These are phyloP conservation scores for Hycleus phaleratus DNA, from an alignment of 1,140 invertebrate genomes.

Conservation along the genomic window DNA sequence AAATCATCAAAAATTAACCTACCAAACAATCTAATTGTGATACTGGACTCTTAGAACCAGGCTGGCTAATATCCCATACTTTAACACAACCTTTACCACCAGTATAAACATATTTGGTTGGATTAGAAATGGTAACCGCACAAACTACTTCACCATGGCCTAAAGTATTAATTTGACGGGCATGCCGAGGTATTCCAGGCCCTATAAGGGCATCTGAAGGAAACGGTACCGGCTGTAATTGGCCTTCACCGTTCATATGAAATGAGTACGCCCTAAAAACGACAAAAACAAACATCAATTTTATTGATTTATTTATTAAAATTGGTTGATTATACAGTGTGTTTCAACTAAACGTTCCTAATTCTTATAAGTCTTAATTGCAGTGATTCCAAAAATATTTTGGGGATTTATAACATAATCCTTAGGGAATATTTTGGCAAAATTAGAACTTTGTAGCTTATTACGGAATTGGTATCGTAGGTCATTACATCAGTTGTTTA, in stretches of 20 bases:
- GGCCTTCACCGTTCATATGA: slow-evolving; percentile 82
- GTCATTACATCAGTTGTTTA: no score
- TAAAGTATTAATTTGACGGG: slow-evolving; percentile 82
- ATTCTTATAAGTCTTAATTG: no score
- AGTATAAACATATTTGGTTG: slow-evolving; percentile 69
- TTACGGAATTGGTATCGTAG: no score
- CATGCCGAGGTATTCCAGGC: slow-evolving; percentile 89
- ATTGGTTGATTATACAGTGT: slow-evolving; percentile 43
- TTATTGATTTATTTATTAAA: neutral
- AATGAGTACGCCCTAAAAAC: slow-evolving; percentile 83
- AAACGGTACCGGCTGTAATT: slow-evolving; percentile 88
- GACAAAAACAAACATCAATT: neutral
- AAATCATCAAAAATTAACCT: neutral
- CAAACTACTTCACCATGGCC: slow-evolving; percentile 91
- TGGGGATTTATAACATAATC: no score
- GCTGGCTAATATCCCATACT: slow-evolving; percentile 87
- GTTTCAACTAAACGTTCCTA: no score
- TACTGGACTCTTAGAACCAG: slow-evolving; percentile 72
- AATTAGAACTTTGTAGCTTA: no score
- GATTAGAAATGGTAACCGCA: slow-evolving; percentile 84
- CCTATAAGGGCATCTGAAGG: slow-evolving; percentile 92
- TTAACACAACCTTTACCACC: slow-evolving; percentile 98
- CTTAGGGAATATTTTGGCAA: no score
- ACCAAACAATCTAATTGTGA: slow-evolving; percentile 89
- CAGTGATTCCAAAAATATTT: no score